These are phyloP conservation scores for Zele albiditarsus DNA, from an alignment of 2,888 invertebrate species.

Conservation along the genomic window DNA sequence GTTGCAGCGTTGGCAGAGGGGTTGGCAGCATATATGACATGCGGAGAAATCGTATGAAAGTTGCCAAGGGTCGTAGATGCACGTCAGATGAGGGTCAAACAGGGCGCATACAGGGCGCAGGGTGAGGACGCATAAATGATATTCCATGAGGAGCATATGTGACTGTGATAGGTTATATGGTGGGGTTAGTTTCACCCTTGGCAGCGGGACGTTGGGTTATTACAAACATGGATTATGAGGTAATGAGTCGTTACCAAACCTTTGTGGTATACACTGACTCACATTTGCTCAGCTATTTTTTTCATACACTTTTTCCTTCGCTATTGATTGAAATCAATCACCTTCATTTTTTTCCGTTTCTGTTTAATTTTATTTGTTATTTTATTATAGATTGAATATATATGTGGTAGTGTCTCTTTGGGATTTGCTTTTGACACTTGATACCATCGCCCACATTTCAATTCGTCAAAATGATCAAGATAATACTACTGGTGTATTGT, in stretches of 20 bases:
- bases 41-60: constrained; percentile 4
- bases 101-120: constrained; percentile 49
- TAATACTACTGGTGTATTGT: constrained; percentile 46
- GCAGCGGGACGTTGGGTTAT: constrained; percentile 70
- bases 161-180: constrained; percentile 60
- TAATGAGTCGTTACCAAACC: constrained; percentile 69
- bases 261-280: constrained; percentile 60
- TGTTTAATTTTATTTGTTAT: background rate
- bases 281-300: constrained; percentile 42
- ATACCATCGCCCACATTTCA: constrained; percentile 55
- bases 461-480: constrained; percentile 67
- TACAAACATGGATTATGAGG: constrained; percentile 72
- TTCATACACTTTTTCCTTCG: constrained; percentile 3
- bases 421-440: constrained; percentile 37
- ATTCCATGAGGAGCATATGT: constrained; percentile 71
- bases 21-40: constrained; percentile 21
- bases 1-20: background rate
- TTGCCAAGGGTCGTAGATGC: constrained; percentile 4
- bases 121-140: constrained; percentile 69
- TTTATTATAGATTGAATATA: background rate
- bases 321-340: background rate
- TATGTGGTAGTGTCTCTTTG: background rate
- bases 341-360: background rate
- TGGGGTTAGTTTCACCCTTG: constrained; percentile 54
- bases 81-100: constrained; percentile 33